Percentiles rank a stretch among this genome's conserved stretches.
Evolutionary conservation across 2,113 vertebrate species (phyloP).

Genomic region (Galemys pyrenaicus): DNA sequence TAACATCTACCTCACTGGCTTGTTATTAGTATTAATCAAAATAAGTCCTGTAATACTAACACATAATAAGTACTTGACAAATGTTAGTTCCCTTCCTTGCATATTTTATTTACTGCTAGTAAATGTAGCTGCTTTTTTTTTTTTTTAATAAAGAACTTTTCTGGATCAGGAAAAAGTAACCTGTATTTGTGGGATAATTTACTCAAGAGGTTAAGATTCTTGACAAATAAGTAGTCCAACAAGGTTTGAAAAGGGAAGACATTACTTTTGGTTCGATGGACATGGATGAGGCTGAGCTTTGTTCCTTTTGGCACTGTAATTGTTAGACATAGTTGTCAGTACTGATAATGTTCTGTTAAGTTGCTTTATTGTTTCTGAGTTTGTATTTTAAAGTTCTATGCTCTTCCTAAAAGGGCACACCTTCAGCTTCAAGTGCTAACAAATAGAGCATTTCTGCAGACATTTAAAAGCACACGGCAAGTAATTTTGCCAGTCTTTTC

Average conservation of each 20-base stretch:
- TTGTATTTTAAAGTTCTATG: neutral
- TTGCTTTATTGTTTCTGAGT: neutral
- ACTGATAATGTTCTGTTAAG: neutral
- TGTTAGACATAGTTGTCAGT: neutral
- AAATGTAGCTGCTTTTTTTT: neutral
- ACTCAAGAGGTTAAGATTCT: neutral
- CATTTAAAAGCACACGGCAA: neutral
- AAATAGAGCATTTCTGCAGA: neutral
- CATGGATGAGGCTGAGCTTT: neutral
- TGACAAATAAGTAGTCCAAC: neutral
- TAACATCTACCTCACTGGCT: neutral
- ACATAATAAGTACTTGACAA: neutral
- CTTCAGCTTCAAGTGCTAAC: neutral
- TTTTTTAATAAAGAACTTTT: neutral
- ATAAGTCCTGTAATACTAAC: neutral
- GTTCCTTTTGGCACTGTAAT: neutral
- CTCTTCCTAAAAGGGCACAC: neutral
- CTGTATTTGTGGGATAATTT: neutral
- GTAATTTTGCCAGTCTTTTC: neutral
- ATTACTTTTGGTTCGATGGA: neutral
- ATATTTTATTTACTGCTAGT: constrained; percentile 12
- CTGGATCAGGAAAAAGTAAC: neutral
- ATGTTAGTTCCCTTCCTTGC: neutral
- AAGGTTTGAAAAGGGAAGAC: neutral
- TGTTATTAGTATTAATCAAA: neutral